Evolutionary conservation across 2,888 invertebrate species (phyloP).

Genomic region (Cryptocephalus primarius): DNA sequence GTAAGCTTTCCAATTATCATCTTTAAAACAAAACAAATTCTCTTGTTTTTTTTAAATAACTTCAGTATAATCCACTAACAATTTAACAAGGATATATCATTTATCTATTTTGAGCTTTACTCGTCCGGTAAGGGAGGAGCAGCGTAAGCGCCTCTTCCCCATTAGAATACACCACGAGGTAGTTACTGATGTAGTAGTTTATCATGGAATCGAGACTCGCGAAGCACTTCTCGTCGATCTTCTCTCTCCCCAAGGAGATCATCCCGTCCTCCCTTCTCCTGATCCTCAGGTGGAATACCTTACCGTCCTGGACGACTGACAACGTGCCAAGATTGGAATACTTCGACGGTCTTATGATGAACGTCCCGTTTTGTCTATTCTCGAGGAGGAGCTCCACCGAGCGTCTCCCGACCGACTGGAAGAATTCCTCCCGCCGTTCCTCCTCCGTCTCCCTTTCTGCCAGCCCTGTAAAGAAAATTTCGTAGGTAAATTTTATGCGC

Average conservation of each 20-base stretch:
- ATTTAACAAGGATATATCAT: not conserved
- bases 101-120: conserved; percentile 1
- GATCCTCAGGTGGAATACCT: conserved; percentile 48
- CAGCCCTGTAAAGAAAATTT: not conserved
- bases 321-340: conserved; percentile 41
- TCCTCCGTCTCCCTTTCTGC: not conserved
- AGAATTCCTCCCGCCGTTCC: conserved; percentile 39
- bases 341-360: conserved; percentile 46
- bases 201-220: conserved; percentile 41
- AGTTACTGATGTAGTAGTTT: conserved; percentile 44
- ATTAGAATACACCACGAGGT: conserved; percentile 42
- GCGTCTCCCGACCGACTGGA: conserved; percentile 43
- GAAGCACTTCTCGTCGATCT: conserved; percentile 44
- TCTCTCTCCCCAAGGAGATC: conserved; percentile 45
- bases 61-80: too few species aligned
- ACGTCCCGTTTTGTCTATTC: conserved; percentile 48
- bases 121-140: conserved; percentile 34
- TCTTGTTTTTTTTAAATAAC: too few species aligned
- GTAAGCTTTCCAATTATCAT: too few species aligned
- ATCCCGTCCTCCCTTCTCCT: conserved; percentile 41
- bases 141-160: conserved; percentile 43
- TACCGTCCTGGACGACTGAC: conserved; percentile 42
- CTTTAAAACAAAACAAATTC: too few species aligned
- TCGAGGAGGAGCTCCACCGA: conserved; percentile 43
- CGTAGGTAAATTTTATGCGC: too few species aligned